These are phyloP conservation scores for Ichneumon xanthorius DNA, from an alignment of 2,888 invertebrate genomes.

Conservation along the genomic window DNA sequence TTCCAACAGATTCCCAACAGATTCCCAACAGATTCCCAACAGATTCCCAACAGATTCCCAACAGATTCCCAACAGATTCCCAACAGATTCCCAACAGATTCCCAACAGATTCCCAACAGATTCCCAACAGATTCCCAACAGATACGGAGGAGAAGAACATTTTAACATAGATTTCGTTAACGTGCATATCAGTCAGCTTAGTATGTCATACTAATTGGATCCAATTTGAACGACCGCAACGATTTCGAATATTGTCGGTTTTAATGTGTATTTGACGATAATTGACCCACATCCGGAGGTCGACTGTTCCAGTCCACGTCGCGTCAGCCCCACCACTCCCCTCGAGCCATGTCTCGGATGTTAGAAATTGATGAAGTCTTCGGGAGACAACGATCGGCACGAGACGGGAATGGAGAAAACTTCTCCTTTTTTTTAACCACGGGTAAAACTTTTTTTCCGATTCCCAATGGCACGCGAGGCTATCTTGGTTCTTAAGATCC, in stretches of 20 bases:
- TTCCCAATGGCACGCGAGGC: constrained; percentile 36
- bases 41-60: too few species aligned
- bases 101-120: too few species aligned
- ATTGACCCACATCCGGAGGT: constrained; percentile 1
- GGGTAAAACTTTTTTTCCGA: constrained; percentile 46
- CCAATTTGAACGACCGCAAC: neutral
- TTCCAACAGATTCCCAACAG: too few species aligned
- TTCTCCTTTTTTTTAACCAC: constrained; percentile 13
- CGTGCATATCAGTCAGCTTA: too few species aligned
- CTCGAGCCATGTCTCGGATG: constrained; percentile 9
- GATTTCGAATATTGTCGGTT: neutral
- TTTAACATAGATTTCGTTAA: neutral
- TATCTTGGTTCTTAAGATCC: constrained; percentile 43
- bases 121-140: too few species aligned
- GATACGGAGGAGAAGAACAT: too few species aligned
- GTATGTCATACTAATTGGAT: too few species aligned
- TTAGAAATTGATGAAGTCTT: constrained; percentile 60
- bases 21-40: too few species aligned
- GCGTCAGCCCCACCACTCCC: neutral
- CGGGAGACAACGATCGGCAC: constrained; percentile 54
- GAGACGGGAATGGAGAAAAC: constrained; percentile 56
- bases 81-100: too few species aligned
- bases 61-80: too few species aligned
- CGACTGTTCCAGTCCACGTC: neutral
- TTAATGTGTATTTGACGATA: neutral